Conservation (phyloP, 2,113 vertebrate genomes). For the Platanista minor region DNA sequence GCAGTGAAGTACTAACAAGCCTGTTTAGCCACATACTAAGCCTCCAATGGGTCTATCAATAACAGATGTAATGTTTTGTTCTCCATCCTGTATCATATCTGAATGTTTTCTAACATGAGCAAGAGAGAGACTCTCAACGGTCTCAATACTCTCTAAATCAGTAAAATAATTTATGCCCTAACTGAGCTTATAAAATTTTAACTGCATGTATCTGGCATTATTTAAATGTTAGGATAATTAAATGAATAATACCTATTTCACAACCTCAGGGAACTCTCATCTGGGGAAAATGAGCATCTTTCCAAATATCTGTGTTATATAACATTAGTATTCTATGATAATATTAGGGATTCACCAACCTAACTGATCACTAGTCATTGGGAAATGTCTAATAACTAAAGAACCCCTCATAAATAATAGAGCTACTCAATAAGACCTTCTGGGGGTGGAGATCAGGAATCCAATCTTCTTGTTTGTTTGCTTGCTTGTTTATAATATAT, state of each 20-base stretch:
- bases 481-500: background rate
- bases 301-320: background rate
- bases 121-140: background rate
- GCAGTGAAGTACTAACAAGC: background rate
- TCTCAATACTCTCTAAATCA: background rate
- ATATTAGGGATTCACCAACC: background rate
- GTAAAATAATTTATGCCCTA: background rate
- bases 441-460: background rate
- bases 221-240: background rate
- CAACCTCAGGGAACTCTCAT: background rate
- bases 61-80: background rate
- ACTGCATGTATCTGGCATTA: background rate
- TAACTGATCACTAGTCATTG: background rate
- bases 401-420: background rate
- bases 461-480: background rate
- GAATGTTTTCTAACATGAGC: background rate
- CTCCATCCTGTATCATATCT: background rate
- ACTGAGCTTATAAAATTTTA: background rate
- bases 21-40: background rate
- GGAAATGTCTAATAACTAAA: background rate
- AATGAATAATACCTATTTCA: background rate
- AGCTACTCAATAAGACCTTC: background rate
- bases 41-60: background rate
- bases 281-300: background rate
- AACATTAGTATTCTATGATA: background rate